Evolutionary conservation across 2,113 vertebrate genomes (phyloP).

Genomic region (Actenoides hombroni): DNA sequence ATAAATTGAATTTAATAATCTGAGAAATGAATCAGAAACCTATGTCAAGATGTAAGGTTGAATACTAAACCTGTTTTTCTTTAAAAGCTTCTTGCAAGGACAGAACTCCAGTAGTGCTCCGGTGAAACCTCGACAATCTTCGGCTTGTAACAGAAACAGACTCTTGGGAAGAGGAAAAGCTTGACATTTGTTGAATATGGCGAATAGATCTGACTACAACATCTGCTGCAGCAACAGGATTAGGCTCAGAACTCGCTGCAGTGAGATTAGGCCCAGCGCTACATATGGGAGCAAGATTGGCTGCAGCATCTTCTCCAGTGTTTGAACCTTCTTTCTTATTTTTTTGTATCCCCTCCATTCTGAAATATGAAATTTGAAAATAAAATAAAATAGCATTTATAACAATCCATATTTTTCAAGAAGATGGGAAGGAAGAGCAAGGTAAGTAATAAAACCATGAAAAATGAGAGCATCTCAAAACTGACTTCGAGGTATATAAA

Average conservation of each 20-base stretch:
- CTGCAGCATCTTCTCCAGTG: background rate
- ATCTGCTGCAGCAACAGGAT: background rate
- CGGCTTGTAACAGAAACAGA: background rate
- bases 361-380: background rate
- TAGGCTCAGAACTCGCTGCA: background rate
- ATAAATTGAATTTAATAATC: background rate
- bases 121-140: slow-evolving; percentile 23
- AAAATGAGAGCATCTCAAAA: background rate
- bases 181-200: rapidly evolving
- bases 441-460: background rate
- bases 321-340: background rate
- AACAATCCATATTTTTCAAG: background rate
- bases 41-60: background rate
- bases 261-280: background rate
- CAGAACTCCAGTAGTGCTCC: slow-evolving; percentile 39
- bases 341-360: background rate
- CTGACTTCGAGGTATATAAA: background rate
- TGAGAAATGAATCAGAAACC: background rate
- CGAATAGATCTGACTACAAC: background rate
- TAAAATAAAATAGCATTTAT: background rate
- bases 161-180: background rate
- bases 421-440: background rate
- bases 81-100: slow-evolving; percentile 71
- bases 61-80: slow-evolving; percentile 74
- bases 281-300: too few relatives aligned